phyloP scores from a whole-genome alignment of 2,797 vertebrate species.

The Rhyacichthys aspro region DNA sequence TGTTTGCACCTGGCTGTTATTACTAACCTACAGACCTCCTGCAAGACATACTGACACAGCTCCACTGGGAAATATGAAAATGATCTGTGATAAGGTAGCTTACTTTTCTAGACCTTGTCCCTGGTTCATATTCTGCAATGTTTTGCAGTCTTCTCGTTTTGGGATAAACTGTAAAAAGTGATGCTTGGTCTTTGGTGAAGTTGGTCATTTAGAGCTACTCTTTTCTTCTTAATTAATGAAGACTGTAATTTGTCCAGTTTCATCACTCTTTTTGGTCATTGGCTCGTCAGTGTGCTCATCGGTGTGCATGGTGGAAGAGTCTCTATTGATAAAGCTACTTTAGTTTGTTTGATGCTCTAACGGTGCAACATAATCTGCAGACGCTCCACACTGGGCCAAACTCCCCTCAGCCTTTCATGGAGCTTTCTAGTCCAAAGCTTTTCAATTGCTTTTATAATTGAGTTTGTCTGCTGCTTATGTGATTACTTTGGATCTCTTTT shows the following conservation, averaged over 20 bases:
- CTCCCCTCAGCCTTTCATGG: conserved; percentile 66
- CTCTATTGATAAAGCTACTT: conserved; percentile 67
- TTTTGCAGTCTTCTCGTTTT: conserved; percentile 19
- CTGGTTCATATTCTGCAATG: background rate
- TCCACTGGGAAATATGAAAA: conserved; percentile 24
- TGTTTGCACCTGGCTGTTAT: conserved; percentile 58
- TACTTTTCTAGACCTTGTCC: background rate
- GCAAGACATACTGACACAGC: conserved; percentile 20
- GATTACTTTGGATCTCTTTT: conserved; percentile 75
- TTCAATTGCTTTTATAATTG: conserved; percentile 78
- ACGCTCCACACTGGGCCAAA: conserved; percentile 64
- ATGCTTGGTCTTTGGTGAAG: background rate
- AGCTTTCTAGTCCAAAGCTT: conserved; percentile 74
- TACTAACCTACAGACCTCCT: conserved; percentile 44
- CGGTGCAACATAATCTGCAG: conserved; percentile 70
- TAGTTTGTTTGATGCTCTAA: conserved; percentile 74
- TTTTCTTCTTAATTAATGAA: conserved; percentile 5
- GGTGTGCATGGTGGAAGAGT: conserved; percentile 52
- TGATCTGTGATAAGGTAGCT: conserved; percentile 20
- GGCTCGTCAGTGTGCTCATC: conserved; percentile 31
- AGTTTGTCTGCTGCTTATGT: conserved; percentile 73
- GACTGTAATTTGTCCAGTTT: too few species aligned
- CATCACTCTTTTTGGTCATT: conserved; percentile 2
- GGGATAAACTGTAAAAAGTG: conserved; percentile 12
- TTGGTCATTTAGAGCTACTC: conserved; percentile 4